A percentile compares a stretch with the other conserved stretches of the same genome.
Conservation (phyloP, 2,113 vertebrate species). For the Epinephelus lanceolatus region DNA sequence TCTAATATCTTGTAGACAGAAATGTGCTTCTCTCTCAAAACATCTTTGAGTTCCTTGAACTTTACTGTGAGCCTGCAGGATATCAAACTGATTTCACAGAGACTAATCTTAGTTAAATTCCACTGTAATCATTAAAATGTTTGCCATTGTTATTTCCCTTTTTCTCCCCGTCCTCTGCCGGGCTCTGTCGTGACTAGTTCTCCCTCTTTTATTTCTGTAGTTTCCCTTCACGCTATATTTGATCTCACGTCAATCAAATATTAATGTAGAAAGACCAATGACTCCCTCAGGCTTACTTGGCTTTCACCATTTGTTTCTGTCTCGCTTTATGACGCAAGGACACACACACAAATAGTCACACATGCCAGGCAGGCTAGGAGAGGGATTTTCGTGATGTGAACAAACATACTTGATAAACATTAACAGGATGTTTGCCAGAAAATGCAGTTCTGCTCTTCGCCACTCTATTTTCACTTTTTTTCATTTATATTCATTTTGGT, state of each 20-base stretch:
- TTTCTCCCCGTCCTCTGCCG: conserved; percentile 20
- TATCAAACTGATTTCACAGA: conserved; percentile 30
- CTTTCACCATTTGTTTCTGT: conserved; percentile 34
- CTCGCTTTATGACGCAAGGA: conserved; percentile 29
- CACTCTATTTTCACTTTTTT: not conserved
- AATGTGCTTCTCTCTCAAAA: conserved; percentile 8
- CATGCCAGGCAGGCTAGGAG: not conserved
- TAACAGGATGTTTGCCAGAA: conserved; percentile 1
- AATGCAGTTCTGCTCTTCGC: not conserved
- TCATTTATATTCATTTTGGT: not conserved
- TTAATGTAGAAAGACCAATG: conserved; percentile 51
- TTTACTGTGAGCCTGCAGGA: conserved; percentile 20
- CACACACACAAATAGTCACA: not conserved
- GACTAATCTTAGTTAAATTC: conserved; percentile 33
- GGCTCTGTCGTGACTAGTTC: conserved; percentile 29
- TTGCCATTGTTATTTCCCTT: conserved; percentile 29
- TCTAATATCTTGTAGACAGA: conserved; percentile 2
- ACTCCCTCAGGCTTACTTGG: conserved; percentile 50
- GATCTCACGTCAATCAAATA: conserved; percentile 65
- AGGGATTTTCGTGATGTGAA: conserved; percentile 18
- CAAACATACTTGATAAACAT: not conserved
- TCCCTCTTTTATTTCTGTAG: conserved; percentile 48
- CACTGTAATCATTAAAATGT: conserved; percentile 27
- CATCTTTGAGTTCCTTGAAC: conserved; percentile 32
- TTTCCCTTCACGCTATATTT: conserved; percentile 64